These are phyloP conservation scores for Okamejei kenojei DNA, from an alignment of 2,797 vertebrate genomes.

Conservation along the genomic window DNA sequence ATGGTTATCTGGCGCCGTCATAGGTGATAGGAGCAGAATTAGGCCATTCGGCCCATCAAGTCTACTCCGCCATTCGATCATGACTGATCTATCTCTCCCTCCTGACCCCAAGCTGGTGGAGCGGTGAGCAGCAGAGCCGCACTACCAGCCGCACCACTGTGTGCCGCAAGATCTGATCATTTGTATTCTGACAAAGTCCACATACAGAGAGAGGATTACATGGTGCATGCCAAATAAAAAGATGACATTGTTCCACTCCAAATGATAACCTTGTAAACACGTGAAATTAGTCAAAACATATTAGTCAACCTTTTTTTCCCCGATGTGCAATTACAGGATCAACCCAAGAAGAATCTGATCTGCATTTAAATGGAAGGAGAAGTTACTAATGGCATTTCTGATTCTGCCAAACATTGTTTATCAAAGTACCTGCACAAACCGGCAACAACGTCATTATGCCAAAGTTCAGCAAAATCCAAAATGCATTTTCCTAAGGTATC, in stretches of 20 bases:
- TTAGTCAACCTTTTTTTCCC: not conserved
- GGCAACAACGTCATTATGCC: not conserved
- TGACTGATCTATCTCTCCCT: no score
- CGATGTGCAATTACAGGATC: not conserved
- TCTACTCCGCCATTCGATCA: no score
- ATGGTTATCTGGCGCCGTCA: no score
- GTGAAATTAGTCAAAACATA: not conserved
- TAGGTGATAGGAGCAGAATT: no score
- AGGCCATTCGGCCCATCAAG: no score
- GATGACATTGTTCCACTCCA: not conserved
- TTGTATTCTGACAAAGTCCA: not conserved
- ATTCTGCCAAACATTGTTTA: not conserved
- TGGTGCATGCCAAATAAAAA: not conserved
- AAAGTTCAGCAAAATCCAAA: not conserved
- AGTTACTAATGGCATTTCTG: not conserved
- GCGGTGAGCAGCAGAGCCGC: no score
- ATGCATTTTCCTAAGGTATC: not conserved
- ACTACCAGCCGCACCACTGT: no score
- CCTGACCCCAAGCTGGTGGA: no score
- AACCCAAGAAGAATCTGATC: not conserved
- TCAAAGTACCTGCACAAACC: not conserved
- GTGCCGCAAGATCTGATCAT: no score
- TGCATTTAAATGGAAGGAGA: not conserved
- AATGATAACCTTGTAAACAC: not conserved
- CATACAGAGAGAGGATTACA: not conserved